A percentile compares a stretch with the other conserved stretches of the same genome.
Evolutionary conservation across 2,888 invertebrate genomes (phyloP).

Genomic region (Drosophila nr. perissopoda): DNA sequence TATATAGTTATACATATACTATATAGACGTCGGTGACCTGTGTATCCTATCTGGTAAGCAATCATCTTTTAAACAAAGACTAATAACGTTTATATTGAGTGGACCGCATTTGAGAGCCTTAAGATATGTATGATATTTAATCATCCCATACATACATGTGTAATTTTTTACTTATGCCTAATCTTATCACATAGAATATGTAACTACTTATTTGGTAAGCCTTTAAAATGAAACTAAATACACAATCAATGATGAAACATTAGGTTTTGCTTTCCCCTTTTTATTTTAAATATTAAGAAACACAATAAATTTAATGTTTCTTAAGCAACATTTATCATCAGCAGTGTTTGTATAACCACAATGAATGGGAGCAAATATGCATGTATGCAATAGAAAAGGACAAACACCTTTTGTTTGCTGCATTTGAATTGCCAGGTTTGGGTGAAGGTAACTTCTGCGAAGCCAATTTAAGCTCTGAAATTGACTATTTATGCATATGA

Average conservation of each 20-base stretch:
- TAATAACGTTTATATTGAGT: background rate
- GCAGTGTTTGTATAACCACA: background rate
- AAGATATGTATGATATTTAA: background rate
- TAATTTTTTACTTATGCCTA: background rate
- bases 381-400: background rate
- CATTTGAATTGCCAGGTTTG: background rate
- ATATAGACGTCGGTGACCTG: background rate
- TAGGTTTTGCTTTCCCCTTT: background rate
- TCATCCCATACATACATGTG: background rate
- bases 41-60: slow-evolving; percentile 5
- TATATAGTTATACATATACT: background rate
- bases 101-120: background rate
- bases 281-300: background rate
- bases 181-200: background rate
- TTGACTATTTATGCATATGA: slow-evolving; percentile 25
- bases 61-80: background rate
- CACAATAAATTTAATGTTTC: background rate
- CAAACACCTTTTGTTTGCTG: slow-evolving; percentile 3
- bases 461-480: background rate
- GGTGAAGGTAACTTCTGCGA: background rate
- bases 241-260: background rate
- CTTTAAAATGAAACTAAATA: background rate
- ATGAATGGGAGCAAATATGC: background rate
- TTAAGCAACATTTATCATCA: background rate
- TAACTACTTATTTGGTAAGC: background rate